phyloP scores from a whole-genome alignment of 2,888 invertebrate genomes.

The Diogma glabrata region DNA sequence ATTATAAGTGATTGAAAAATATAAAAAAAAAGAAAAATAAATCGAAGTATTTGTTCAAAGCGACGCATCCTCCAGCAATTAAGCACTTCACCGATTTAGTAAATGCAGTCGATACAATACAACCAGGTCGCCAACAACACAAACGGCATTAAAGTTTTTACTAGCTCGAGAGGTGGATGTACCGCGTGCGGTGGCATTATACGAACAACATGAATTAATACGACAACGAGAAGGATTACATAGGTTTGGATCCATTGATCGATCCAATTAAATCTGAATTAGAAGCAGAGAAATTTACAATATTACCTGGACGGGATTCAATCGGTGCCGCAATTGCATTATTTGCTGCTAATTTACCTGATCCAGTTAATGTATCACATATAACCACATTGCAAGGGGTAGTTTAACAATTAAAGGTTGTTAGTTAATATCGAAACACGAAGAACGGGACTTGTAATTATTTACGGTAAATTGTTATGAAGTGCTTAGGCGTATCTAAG shows the following conservation, averaged over 20 bases:
- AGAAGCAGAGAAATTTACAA: slow-evolving; percentile 89
- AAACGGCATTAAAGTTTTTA: slow-evolving; percentile 86
- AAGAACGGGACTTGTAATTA: slow-evolving; percentile 88
- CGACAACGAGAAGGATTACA: slow-evolving; percentile 76
- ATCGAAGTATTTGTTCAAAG: no score
- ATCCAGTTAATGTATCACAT: slow-evolving; percentile 73
- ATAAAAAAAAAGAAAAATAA: no score
- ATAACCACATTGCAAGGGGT: slow-evolving; percentile 88
- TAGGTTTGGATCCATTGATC: slow-evolving; percentile 68
- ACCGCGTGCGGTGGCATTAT: slow-evolving; percentile 76
- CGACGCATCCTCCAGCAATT: slow-evolving; percentile 36
- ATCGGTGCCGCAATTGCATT: slow-evolving; percentile 91
- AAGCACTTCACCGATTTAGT: slow-evolving; percentile 38
- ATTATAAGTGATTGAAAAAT: no score
- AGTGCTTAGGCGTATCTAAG: no score
- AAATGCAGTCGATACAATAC: slow-evolving; percentile 29
- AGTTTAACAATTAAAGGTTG: slow-evolving; percentile 88
- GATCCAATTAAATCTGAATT: slow-evolving; percentile 80
- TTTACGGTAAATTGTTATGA: no score
- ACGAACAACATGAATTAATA: slow-evolving; percentile 84
- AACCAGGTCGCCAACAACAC: slow-evolving; percentile 38
- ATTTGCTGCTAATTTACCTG: slow-evolving; percentile 88
- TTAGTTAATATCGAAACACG: slow-evolving; percentile 85
- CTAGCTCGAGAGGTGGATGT: slow-evolving; percentile 93
- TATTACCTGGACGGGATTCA: slow-evolving; percentile 81